These are phyloP conservation scores for Polydrusus pterygomalis DNA, from an alignment of 2,888 invertebrate species.

Conservation along the genomic window DNA sequence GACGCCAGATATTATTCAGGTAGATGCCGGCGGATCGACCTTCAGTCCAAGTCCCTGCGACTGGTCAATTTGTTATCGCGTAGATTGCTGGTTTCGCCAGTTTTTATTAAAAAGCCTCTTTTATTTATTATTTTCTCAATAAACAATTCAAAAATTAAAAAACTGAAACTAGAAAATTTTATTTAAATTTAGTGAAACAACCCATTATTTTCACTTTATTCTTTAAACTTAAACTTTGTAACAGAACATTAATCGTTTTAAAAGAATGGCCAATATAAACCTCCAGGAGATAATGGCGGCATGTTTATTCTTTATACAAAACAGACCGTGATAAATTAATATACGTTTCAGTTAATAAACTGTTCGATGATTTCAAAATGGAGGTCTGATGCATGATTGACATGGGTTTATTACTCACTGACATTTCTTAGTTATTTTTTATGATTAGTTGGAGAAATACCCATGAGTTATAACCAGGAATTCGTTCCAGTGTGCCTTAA, in stretches of 20 bases:
- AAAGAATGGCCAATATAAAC: slow-evolving; percentile 2
- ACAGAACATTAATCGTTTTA: neutral
- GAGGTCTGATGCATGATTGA: slow-evolving; percentile 40
- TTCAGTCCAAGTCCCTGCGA: too few species aligned
- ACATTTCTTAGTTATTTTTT: slow-evolving; percentile 12
- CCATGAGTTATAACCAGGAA: neutral
- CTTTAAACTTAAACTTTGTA: neutral
- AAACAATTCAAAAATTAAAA: too few species aligned
- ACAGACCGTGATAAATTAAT: slow-evolving; percentile 34
- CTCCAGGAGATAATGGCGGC: slow-evolving; percentile 10
- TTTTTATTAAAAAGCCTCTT: too few species aligned
- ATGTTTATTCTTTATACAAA: slow-evolving; percentile 7
- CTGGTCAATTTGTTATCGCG: too few species aligned
- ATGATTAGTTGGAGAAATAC: slow-evolving; percentile 16
- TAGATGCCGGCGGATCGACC: too few species aligned
- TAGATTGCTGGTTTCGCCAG: too few species aligned
- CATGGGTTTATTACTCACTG: slow-evolving; percentile 40
- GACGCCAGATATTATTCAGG: too few species aligned
- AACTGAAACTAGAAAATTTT: too few species aligned
- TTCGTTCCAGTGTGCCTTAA: neutral
- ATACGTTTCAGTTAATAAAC: slow-evolving; percentile 33
- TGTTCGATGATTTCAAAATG: slow-evolving; percentile 23
- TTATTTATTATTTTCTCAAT: too few species aligned
- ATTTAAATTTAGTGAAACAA: too few species aligned
- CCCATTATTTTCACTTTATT: too few species aligned